A percentile compares a stretch with the other conserved stretches of the same genome.
These are phyloP conservation scores for Prorops nasuta DNA, from an alignment of 1,140 invertebrate species.

Conservation along the genomic window DNA sequence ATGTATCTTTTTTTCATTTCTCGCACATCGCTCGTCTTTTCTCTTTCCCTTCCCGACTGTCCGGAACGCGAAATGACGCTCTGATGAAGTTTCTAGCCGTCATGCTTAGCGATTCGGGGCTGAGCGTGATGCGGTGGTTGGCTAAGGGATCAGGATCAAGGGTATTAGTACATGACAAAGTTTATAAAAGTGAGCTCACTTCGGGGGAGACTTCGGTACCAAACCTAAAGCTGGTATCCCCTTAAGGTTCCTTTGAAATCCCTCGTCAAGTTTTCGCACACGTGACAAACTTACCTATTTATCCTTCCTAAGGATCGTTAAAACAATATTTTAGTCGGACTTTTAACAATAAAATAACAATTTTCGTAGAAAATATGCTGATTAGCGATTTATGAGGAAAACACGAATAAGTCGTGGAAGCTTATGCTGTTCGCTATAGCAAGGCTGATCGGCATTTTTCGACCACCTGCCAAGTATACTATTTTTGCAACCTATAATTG, in stretches of 20 bases:
- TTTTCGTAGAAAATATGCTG: too few species aligned
- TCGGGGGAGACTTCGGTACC: conserved; percentile 19
- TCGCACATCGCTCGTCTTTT: conserved; percentile 17
- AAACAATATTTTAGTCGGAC: too few species aligned
- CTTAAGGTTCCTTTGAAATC: conserved; percentile 16
- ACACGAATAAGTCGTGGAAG: too few species aligned
- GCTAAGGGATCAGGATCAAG: conserved; percentile 36
- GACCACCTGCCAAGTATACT: conserved; percentile 14
- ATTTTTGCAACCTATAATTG: conserved; percentile 31
- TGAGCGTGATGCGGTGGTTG: conserved; percentile 12
- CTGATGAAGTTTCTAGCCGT: conserved; percentile 52
- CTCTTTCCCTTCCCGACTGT: conserved; percentile 6
- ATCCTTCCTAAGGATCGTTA: too few species aligned
- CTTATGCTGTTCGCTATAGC: conserved; percentile 7
- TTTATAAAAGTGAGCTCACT: conserved; percentile 51
- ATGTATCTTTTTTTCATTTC: too few species aligned
- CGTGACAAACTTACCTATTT: conserved; percentile 38
- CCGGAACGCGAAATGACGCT: conserved; percentile 49
- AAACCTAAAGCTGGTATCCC: conserved; percentile 31
- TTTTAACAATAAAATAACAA: too few species aligned
- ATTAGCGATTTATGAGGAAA: too few species aligned
- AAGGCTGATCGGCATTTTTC: conserved; percentile 26
- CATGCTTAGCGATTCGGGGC: conserved; percentile 28
- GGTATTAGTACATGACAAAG: conserved; percentile 51
- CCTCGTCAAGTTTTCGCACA: conserved; percentile 17